These are phyloP conservation scores for Pipa parva DNA, from an alignment of 2,113 vertebrate genomes.

Conservation along the genomic window DNA sequence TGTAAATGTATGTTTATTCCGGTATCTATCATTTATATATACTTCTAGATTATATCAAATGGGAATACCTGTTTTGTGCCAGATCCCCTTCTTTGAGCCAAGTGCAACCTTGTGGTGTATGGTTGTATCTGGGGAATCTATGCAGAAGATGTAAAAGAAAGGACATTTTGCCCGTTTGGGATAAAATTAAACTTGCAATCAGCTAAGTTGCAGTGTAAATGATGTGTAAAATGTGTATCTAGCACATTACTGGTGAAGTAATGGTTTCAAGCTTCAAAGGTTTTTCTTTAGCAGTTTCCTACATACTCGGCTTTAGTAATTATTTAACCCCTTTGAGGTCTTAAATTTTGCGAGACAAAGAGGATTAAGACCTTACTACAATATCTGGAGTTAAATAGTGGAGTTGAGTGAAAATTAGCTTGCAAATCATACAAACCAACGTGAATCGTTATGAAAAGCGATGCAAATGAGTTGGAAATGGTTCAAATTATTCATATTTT, in stretches of 20 bases:
- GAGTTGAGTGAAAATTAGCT: neutral
- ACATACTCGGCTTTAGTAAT: constrained; percentile 1
- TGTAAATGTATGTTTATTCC: fast-evolving
- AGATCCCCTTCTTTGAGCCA: constrained; percentile 28
- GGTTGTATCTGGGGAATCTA: constrained; percentile 39
- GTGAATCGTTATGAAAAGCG: no score
- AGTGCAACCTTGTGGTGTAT: neutral
- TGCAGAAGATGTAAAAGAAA: constrained; percentile 36
- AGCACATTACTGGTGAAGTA: constrained; percentile 26
- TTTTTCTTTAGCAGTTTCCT: constrained; percentile 3
- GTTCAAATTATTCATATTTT: no score
- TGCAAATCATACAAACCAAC: no score
- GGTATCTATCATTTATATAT: constrained; percentile 10
- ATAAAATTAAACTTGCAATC: constrained; percentile 9
- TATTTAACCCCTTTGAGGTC: neutral
- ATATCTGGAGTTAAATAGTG: neutral
- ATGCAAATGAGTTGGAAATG: no score
- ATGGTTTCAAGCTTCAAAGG: constrained; percentile 26
- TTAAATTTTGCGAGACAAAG: neutral
- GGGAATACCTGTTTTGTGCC: constrained; percentile 8
- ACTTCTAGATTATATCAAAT: constrained; percentile 26
- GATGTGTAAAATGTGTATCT: constrained; percentile 34
- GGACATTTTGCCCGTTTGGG: constrained; percentile 16
- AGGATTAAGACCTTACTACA: neutral
- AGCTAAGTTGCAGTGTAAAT: constrained; percentile 36